Conservation (phyloP, 1,140 invertebrate species). For the Bilobella aurantiaca region DNA sequence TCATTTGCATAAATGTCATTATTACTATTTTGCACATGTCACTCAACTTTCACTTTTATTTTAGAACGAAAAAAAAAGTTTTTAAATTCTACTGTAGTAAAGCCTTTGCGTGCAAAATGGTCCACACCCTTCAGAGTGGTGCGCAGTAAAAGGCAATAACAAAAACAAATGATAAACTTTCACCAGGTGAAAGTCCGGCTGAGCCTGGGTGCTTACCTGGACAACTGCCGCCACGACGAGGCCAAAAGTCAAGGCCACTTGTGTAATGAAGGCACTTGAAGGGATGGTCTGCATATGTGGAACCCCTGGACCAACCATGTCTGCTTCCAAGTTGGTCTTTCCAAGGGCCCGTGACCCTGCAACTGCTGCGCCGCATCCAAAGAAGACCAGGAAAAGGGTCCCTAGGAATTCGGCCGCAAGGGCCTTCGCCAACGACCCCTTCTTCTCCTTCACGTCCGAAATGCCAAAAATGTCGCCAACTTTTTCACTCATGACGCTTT, state of each 20-base stretch:
- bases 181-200: not conserved
- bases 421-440: slow-evolving; percentile 52
- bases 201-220: slow-evolving; percentile 53
- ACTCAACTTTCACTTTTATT: too few species aligned
- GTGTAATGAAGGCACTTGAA: slow-evolving; percentile 45
- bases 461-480: slow-evolving; percentile 30
- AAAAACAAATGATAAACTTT: not conserved
- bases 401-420: slow-evolving; percentile 75
- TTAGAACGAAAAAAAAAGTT: too few species aligned
- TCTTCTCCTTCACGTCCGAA: slow-evolving; percentile 27
- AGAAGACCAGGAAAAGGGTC: slow-evolving; percentile 61
- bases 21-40: too few species aligned
- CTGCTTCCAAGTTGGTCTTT: too few species aligned
- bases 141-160: too few species aligned
- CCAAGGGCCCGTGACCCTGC: slow-evolving; percentile 29
- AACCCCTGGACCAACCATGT: too few species aligned
- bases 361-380: slow-evolving; percentile 66
- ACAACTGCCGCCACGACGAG: slow-evolving; percentile 77
- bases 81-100: too few species aligned
- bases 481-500: slow-evolving; percentile 25
- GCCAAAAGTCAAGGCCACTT: slow-evolving; percentile 77
- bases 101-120: too few species aligned
- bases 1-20: too few species aligned
- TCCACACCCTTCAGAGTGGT: too few species aligned
- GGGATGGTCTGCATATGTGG: not conserved